A percentile compares a stretch with the other conserved stretches of the same genome.
phyloP scores from a whole-genome alignment of 2,888 invertebrate genomes.

The Listrodromus nycthemerus region DNA sequence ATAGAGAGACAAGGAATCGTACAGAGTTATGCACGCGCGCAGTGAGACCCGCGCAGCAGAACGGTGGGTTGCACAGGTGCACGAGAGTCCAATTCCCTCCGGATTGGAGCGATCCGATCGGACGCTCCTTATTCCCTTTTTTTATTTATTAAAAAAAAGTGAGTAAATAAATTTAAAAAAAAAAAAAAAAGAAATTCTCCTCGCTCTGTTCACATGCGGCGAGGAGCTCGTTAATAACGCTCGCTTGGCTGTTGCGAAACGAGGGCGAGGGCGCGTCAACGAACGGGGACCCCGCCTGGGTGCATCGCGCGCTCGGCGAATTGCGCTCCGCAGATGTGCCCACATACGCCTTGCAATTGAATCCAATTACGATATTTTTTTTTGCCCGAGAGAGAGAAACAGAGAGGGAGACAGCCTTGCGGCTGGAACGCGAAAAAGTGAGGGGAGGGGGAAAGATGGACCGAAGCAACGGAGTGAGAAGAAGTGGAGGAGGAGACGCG shows the following conservation, averaged over 20 bases:
- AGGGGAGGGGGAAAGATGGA: background rate
- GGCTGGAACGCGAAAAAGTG: background rate
- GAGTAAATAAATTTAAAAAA: background rate
- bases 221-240: conserved; percentile 58
- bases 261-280: conserved; percentile 52
- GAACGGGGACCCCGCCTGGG: conserved; percentile 6
- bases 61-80: background rate
- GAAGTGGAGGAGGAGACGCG: conserved; percentile 3
- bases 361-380: conserved; percentile 51
- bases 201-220: conserved; percentile 20
- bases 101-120: conserved; percentile 46
- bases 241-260: conserved; percentile 50
- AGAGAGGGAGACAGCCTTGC: background rate
- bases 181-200: background rate
- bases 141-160: background rate
- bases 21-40: conserved; percentile 45
- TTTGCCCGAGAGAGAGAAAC: conserved; percentile 1
- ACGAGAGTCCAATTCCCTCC: conserved; percentile 1
- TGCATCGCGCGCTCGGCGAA: conserved; percentile 13
- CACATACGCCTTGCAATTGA: conserved; percentile 44
- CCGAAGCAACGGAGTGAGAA: conserved; percentile 19
- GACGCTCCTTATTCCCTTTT: conserved; percentile 7
- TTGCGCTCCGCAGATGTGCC: conserved; percentile 5
- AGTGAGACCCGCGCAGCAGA: background rate
- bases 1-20: conserved; percentile 43